Conservation (phyloP, 2,888 invertebrate genomes). For the Lissonota sp. region DNA sequence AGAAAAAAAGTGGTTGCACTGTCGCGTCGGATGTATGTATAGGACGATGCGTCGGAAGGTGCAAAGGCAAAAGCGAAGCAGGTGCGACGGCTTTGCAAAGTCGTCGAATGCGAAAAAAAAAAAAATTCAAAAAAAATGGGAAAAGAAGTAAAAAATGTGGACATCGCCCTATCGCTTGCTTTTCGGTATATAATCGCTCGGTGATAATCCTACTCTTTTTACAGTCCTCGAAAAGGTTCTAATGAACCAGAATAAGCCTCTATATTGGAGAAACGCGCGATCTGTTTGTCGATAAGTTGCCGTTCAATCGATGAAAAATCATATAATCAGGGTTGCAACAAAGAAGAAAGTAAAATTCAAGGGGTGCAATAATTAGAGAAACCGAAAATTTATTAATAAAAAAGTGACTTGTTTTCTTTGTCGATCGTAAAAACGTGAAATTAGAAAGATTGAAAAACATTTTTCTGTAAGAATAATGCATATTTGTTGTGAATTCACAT, state of each 20-base stretch:
- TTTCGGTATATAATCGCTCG: conserved; percentile 43
- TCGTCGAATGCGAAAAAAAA: conserved; percentile 56
- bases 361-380: not conserved
- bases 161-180: conserved; percentile 32
- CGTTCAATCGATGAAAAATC: not conserved
- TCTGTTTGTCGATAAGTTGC: not conserved
- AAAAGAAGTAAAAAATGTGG: conserved; percentile 21
- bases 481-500: too few relatives aligned
- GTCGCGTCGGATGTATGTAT: conserved; percentile 37
- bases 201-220: conserved; percentile 40
- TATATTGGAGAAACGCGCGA: conserved; percentile 10
- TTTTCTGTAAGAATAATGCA: too few relatives aligned
- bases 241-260: conserved; percentile 58
- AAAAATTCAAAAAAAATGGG: not conserved
- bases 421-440: too few relatives aligned
- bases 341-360: too few relatives aligned
- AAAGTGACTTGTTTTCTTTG: too few relatives aligned
- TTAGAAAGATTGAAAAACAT: too few relatives aligned
- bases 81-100: conserved; percentile 65
- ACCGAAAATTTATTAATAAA: not conserved
- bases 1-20: conserved; percentile 50
- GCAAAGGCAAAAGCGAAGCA: conserved; percentile 65
- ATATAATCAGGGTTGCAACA: too few relatives aligned
- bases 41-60: conserved; percentile 63
- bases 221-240: conserved; percentile 49